Conservation (phyloP, 2,113 vertebrate species). For the Serinus canaria region DNA sequence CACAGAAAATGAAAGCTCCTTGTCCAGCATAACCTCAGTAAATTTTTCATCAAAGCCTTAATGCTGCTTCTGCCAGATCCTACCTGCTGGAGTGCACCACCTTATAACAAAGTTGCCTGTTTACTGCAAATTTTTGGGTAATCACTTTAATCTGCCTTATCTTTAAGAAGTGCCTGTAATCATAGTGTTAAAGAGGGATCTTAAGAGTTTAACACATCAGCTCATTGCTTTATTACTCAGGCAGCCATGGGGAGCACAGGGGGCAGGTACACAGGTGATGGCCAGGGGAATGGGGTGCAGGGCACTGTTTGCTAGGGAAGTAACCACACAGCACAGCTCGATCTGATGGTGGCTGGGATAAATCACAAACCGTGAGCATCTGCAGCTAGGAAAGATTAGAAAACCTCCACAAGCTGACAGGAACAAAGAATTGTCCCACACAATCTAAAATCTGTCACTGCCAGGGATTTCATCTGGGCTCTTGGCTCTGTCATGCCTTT, state of each 20-base stretch:
- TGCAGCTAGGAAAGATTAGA: constrained; percentile 2
- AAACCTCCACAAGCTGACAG: not conserved
- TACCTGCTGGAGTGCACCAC: not conserved
- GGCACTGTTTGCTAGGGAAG: not conserved
- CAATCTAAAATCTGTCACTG: not conserved
- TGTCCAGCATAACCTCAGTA: not conserved
- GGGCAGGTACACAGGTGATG: not conserved
- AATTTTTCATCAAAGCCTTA: constrained; percentile 10
- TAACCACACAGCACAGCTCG: not conserved
- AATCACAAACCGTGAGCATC: not conserved
- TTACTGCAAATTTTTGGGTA: not conserved
- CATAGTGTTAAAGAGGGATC: not conserved
- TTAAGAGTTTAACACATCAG: not conserved
- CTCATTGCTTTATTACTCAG: not conserved
- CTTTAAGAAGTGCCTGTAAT: not conserved
- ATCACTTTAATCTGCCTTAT: not conserved
- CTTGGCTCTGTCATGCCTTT: not conserved
- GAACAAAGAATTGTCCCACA: not conserved
- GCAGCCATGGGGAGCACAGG: not conserved
- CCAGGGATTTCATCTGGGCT: not conserved
- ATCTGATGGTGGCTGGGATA: not conserved
- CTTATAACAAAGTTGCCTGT: not conserved
- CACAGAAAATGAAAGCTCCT: not conserved
- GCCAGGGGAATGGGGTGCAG: not conserved
- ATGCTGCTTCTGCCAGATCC: not conserved